Evolutionary conservation across 2,797 vertebrate species (phyloP), one percentile per base, ranked within the genome.

Genomic region (Phaenicophaeus curvirostris): DNA sequence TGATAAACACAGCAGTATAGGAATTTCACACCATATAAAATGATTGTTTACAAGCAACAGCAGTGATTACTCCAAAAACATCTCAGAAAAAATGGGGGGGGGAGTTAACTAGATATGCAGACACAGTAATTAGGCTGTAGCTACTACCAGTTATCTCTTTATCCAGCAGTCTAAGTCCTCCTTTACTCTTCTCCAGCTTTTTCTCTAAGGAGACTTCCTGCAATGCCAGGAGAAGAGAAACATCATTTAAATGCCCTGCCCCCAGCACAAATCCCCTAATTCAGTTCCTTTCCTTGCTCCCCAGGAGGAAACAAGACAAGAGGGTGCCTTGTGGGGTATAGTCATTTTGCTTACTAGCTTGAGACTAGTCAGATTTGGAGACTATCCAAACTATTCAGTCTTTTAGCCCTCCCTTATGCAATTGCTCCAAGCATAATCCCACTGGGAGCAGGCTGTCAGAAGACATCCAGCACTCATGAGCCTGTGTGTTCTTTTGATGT

Each of bases 21-120:
- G 91, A 95, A 92, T 91, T 91, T 91, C 62, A 71, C 80, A 93
- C 93, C 50, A 89, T 96, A 81, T 92, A 91, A 96, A 96, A 91
- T 15, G 16, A 87, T 74, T 89, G 87, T 89, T 91, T 95, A 96
- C 59, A 92, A 85, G 78, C 85, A 93, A 76, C 18, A 87, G 61
- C 31, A 69, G 35, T 5, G 31, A 88, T 88, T 92, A 91, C 13
- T 69, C 61, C 18, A 83, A 84, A 94, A 85, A 48, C 16, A 72
- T 53, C 54, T 76, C 57, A 68, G 48, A 75, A 85, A 86, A 50
- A 54, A 85, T 72, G 73, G 8, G 42, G 42, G 3, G 17, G 15
- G 14, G 1, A 80, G 33, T 57, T 69, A 89, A 85, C 85, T 89
- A 65, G 79, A 72, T 48, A 76, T 37, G 50, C 51, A 92, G 94